A percentile compares a stretch with the other conserved stretches of the same genome.
These are phyloP conservation scores for Sciurus carolinensis DNA, from an alignment of 2,797 vertebrate genomes.

Conservation along the genomic window DNA sequence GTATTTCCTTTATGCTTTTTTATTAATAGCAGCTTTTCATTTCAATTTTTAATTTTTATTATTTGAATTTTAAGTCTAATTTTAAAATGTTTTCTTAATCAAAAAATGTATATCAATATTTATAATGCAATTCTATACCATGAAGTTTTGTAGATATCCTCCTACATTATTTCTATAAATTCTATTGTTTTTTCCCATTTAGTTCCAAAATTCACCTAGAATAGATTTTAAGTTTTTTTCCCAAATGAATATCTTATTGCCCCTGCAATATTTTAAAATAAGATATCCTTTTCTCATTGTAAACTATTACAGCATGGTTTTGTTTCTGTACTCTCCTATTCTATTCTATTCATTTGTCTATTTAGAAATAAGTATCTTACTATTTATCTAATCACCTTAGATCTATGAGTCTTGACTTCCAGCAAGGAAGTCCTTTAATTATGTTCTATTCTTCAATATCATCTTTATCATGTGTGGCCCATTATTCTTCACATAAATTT, in stretches of 20 bases:
- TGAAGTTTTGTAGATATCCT: neutral
- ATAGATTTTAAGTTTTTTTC: neutral
- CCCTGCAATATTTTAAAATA: neutral
- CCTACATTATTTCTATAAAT: conserved; percentile 15
- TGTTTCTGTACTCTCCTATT: neutral
- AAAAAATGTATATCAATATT: neutral
- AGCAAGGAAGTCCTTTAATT: neutral
- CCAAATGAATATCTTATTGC: neutral
- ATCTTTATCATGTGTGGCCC: neutral
- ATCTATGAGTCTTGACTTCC: neutral
- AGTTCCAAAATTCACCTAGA: neutral
- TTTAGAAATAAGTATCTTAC: neutral
- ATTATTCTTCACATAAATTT: neutral
- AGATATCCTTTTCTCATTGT: neutral
- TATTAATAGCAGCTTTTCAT: neutral
- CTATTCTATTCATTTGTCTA: neutral
- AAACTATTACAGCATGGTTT: neutral
- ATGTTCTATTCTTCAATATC: neutral
- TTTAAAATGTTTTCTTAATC: neutral
- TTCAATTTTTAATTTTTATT: neutral
- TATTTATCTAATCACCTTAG: neutral
- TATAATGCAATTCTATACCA: neutral
- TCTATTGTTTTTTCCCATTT: neutral
- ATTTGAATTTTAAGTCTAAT: neutral
- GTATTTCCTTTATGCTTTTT: neutral